Conservation (phyloP, 2,888 invertebrate genomes). For the Ichneumoninae sp. region DNA sequence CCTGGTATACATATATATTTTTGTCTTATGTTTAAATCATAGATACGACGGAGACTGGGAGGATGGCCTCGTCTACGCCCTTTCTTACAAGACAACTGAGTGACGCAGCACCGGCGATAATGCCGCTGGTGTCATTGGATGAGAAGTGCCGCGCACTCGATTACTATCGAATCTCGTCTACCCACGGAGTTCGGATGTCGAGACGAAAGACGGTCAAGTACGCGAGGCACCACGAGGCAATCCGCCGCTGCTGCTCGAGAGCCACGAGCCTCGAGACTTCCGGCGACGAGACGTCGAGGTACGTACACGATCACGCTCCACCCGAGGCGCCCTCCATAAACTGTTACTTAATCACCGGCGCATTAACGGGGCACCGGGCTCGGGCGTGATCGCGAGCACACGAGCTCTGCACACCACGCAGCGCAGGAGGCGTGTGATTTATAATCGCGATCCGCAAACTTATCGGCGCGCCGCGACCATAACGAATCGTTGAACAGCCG, state of each 20-base stretch:
- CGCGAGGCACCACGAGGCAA: slow-evolving; percentile 13
- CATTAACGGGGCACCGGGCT: slow-evolving; percentile 44
- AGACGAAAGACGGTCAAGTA: slow-evolving; percentile 43
- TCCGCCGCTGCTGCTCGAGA: not conserved
- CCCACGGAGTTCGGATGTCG: slow-evolving; percentile 23
- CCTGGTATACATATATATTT: not conserved
- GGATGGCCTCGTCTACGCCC: slow-evolving; percentile 17
- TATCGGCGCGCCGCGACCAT: slow-evolving; percentile 26
- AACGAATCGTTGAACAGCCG: not conserved
- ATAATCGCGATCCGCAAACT: slow-evolving; percentile 26
- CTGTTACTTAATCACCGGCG: slow-evolving; percentile 40
- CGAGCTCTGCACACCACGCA: not conserved
- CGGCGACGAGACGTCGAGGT: slow-evolving; percentile 18
- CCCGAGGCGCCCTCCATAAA: slow-evolving; percentile 27
- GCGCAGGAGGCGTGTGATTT: slow-evolving; percentile 31
- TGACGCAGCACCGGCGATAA: not conserved
- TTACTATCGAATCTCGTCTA: slow-evolving; percentile 20
- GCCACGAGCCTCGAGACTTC: slow-evolving; percentile 21
- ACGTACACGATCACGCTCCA: slow-evolving; percentile 13
- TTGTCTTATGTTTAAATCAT: not conserved
- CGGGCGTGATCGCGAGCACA: slow-evolving; percentile 23
- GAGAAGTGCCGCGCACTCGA: slow-evolving; percentile 1
- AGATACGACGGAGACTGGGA: not conserved
- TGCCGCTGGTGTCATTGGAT: not conserved
- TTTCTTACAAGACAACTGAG: not conserved